Evolutionary conservation across 1,140 invertebrate genomes (phyloP).

Genomic region (Spodoptera frugiperda): DNA sequence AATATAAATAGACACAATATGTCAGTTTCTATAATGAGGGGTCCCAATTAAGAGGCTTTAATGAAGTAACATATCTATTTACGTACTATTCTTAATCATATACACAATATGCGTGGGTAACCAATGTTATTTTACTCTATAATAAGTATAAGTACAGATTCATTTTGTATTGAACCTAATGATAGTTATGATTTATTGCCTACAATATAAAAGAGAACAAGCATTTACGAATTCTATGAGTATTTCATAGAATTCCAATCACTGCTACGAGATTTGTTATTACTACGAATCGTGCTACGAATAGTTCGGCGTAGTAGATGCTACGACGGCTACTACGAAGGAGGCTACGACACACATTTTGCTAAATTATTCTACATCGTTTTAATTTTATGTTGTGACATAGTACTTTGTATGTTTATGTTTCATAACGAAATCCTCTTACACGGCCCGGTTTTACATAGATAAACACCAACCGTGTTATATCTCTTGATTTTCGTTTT

Average conservation of each 20-base stretch:
- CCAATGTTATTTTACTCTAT: slow-evolving; percentile 29
- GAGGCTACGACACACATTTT: slow-evolving; percentile 4
- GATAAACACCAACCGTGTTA: neutral
- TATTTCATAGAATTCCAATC: slow-evolving; percentile 7
- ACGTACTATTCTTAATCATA: no score
- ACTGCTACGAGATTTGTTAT: slow-evolving; percentile 24
- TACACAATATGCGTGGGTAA: slow-evolving; percentile 9
- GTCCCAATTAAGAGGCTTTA: no score
- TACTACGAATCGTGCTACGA: slow-evolving; percentile 21
- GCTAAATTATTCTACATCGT: neutral
- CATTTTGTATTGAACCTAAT: slow-evolving; percentile 15
- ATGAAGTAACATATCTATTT: no score
- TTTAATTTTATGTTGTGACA: neutral
- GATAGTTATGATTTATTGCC: slow-evolving; percentile 20
- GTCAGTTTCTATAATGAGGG: no score
- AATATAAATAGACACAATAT: no score
- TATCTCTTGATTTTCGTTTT: no score
- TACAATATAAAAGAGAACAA: neutral
- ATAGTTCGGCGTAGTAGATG: neutral
- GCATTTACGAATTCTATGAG: neutral
- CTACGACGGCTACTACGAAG: slow-evolving; percentile 39
- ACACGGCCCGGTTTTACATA: neutral
- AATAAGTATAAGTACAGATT: slow-evolving; percentile 12
- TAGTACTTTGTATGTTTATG: neutral
- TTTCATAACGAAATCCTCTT: slow-evolving; percentile 16